These are phyloP conservation scores for Pao palembangensis DNA, from an alignment of 2,113 vertebrate species.

Conservation along the genomic window DNA sequence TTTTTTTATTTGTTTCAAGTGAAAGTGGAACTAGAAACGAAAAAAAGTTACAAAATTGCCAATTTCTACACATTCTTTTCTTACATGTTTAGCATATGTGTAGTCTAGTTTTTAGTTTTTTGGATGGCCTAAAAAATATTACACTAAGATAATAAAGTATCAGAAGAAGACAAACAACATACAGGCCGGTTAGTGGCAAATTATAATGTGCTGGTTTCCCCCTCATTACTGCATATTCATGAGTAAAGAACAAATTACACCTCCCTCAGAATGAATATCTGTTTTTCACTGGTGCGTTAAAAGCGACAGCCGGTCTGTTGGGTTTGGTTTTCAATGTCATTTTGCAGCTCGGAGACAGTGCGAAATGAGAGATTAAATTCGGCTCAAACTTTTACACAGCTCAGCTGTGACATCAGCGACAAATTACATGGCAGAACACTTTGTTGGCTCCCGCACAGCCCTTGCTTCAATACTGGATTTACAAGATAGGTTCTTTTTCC, in stretches of 20 bases:
- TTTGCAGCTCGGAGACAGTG: not conserved
- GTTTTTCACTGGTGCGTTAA: not conserved
- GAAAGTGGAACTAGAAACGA: too few relatives aligned
- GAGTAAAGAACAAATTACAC: not conserved
- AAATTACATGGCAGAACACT: too few relatives aligned
- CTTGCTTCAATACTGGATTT: too few relatives aligned
- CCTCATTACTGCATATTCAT: constrained; percentile 5
- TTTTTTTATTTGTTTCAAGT: too few relatives aligned
- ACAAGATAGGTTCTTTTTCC: too few relatives aligned
- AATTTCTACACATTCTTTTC: too few relatives aligned
- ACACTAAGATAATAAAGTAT: too few relatives aligned
- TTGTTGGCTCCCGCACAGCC: too few relatives aligned
- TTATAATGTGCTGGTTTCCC: not conserved
- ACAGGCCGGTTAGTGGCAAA: not conserved
- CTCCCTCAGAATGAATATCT: not conserved
- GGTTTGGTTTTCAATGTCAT: constrained; percentile 4
- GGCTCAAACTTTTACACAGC: not conserved
- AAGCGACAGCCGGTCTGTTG: constrained; percentile 1
- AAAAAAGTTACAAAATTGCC: too few relatives aligned
- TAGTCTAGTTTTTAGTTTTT: not conserved
- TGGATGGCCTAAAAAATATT: not conserved
- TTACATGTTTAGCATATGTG: too few relatives aligned
- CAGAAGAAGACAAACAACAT: too few relatives aligned
- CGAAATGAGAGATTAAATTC: not conserved
- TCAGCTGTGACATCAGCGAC: not conserved